A percentile compares a stretch with the other conserved stretches of the same genome.
Evolutionary conservation across 2,113 vertebrate species (phyloP).

Genomic region (Carlito syrichta): DNA sequence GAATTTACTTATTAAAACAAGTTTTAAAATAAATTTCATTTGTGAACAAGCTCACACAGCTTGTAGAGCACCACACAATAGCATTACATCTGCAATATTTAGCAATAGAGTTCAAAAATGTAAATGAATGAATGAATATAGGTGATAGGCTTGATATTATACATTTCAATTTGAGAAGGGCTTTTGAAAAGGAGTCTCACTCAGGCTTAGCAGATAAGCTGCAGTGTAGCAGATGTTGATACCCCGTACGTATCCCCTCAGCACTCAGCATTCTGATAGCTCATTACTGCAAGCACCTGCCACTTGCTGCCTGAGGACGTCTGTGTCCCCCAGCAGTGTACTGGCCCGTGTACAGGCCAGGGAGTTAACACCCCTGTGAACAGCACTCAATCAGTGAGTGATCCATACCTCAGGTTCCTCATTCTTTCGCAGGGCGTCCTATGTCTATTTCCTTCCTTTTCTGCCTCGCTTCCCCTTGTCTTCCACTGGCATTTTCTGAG

Average conservation of each 20-base stretch:
- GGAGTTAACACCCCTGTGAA: not conserved
- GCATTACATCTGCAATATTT: not conserved
- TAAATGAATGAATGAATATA: not conserved
- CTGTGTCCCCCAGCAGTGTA: not conserved
- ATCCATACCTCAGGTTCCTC: not conserved
- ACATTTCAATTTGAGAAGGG: not conserved
- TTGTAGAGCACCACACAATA: not conserved
- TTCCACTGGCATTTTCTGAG: not conserved
- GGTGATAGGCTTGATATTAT: not conserved
- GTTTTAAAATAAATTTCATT: not conserved
- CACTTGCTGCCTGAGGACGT: slow-evolving; percentile 22
- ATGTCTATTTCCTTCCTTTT: not conserved
- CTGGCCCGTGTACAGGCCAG: not conserved
- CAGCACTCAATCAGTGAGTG: not conserved
- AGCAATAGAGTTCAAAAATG: not conserved
- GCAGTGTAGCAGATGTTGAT: not conserved
- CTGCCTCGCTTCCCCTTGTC: not conserved
- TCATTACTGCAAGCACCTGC: slow-evolving; percentile 38
- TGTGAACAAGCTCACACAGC: not conserved
- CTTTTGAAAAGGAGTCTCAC: not conserved
- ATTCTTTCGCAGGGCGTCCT: not conserved
- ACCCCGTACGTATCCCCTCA: not conserved
- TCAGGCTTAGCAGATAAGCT: not conserved
- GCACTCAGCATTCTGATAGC: not conserved
- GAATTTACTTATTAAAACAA: not conserved